Conservation (phyloP, 1,140 invertebrate species). For the Drosophila melanica region DNA sequence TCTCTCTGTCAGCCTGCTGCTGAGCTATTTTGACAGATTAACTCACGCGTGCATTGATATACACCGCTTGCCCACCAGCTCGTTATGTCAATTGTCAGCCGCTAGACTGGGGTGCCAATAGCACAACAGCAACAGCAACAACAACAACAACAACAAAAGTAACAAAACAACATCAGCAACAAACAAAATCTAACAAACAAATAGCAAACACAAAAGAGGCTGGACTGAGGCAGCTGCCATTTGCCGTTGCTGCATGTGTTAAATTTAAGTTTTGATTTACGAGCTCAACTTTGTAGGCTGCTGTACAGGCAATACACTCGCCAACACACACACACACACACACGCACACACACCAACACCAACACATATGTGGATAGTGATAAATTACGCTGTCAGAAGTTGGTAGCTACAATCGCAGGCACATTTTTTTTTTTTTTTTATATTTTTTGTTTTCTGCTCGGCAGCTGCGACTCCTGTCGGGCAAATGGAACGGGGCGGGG, state of each 20-base stretch:
- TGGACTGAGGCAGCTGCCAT: slow-evolving; percentile 49
- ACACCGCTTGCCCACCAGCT: slow-evolving; percentile 29
- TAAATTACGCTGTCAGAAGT: slow-evolving; percentile 82
- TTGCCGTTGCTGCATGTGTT: slow-evolving; percentile 79
- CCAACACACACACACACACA: slow-evolving; percentile 22
- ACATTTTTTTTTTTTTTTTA: slow-evolving; percentile 14
- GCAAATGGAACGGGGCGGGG: background rate
- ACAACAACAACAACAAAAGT: background rate
- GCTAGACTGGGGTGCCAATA: slow-evolving; percentile 5
- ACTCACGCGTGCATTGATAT: slow-evolving; percentile 74
- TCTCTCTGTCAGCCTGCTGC: slow-evolving; percentile 35
- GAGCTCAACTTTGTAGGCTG: slow-evolving; percentile 80
- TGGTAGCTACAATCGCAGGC: slow-evolving; percentile 75
- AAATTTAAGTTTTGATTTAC: slow-evolving; percentile 83
- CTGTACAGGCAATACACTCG: slow-evolving; percentile 66
- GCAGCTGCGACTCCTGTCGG: slow-evolving; percentile 50
- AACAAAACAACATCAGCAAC: background rate
- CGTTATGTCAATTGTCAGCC: slow-evolving; percentile 48
- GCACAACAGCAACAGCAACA: background rate
- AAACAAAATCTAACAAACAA: slow-evolving; percentile 72
- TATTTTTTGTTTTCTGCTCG: slow-evolving; percentile 13
- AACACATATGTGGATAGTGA: slow-evolving; percentile 68
- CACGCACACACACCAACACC: background rate
- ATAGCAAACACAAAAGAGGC: slow-evolving; percentile 69
- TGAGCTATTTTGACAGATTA: slow-evolving; percentile 82